Conservation (phyloP, 1,140 invertebrate genomes). For the Ephestia elutella region DNA sequence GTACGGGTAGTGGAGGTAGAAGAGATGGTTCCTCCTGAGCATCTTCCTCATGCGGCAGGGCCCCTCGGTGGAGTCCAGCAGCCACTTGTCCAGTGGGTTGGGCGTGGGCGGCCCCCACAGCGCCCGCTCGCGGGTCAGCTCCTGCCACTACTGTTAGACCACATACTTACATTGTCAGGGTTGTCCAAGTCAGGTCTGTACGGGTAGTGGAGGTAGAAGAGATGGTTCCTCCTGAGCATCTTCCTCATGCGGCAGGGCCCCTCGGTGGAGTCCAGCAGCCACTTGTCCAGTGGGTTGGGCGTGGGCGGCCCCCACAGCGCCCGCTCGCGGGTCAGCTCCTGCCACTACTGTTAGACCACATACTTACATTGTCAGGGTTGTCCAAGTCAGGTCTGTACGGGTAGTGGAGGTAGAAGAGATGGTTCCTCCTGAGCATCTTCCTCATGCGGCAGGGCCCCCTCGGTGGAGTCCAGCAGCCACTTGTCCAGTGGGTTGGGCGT, state of each 20-base stretch:
- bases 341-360: conserved; percentile 74
- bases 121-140: conserved; percentile 94
- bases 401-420: conserved; percentile 96
- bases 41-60: conserved; percentile 98
- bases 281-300: conserved; percentile 89
- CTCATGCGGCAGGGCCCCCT: conserved; percentile 98
- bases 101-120: conserved; percentile 93
- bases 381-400: conserved; percentile 90
- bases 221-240: conserved; percentile 94
- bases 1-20: conserved; percentile 97
- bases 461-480: conserved; percentile 98
- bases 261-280: conserved; percentile 98
- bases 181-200: conserved; percentile 84
- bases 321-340: conserved; percentile 93
- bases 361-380: conserved; percentile 70
- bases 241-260: conserved; percentile 98
- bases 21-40: conserved; percentile 93
- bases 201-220: conserved; percentile 97
- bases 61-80: conserved; percentile 97
- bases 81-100: conserved; percentile 93
- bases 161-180: too few species aligned
- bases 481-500: conserved; percentile 87
- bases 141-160: too few species aligned
- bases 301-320: conserved; percentile 95
- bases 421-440: conserved; percentile 96